phyloP scores from a whole-genome alignment of 2,797 vertebrate species.

The Mustela erminea region DNA sequence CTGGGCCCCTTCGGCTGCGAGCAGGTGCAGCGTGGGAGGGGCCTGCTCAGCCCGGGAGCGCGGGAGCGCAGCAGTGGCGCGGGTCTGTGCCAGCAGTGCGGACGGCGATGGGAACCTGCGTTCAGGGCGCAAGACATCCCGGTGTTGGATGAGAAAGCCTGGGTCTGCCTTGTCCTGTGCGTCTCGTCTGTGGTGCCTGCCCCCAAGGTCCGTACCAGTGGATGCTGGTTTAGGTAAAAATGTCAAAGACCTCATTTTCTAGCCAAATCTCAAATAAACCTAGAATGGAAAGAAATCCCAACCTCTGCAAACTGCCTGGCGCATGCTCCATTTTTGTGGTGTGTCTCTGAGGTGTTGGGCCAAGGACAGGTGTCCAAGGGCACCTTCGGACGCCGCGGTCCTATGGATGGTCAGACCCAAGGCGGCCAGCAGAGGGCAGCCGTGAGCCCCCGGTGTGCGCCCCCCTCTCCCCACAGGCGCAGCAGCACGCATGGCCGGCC shows the following conservation, averaged over 20 bases:
- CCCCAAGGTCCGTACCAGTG: background rate
- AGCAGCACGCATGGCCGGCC: no score
- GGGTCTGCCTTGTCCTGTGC: background rate
- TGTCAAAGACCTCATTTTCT: background rate
- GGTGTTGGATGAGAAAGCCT: background rate
- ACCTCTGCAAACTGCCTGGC: background rate
- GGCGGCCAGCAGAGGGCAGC: constrained; percentile 36
- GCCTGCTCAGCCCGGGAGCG: background rate
- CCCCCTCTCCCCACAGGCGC: background rate
- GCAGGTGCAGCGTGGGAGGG: no score
- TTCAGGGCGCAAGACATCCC: background rate
- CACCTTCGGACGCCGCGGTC: background rate
- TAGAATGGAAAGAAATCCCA: constrained; percentile 9
- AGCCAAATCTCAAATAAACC: constrained; percentile 13
- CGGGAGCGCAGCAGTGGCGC: background rate
- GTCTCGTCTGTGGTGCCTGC: background rate
- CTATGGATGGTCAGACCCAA: background rate
- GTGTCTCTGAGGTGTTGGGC: background rate
- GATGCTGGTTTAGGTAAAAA: background rate
- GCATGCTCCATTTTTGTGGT: background rate
- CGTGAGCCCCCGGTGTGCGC: background rate
- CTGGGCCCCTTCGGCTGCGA: background rate
- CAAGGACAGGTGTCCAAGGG: background rate
- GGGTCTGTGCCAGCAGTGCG: accelerated
- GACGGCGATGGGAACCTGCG: background rate